Conservation (phyloP, 30 jellyfish, hydroid and myxozoan genomes). For the Euphysa ruthae region DNA sequence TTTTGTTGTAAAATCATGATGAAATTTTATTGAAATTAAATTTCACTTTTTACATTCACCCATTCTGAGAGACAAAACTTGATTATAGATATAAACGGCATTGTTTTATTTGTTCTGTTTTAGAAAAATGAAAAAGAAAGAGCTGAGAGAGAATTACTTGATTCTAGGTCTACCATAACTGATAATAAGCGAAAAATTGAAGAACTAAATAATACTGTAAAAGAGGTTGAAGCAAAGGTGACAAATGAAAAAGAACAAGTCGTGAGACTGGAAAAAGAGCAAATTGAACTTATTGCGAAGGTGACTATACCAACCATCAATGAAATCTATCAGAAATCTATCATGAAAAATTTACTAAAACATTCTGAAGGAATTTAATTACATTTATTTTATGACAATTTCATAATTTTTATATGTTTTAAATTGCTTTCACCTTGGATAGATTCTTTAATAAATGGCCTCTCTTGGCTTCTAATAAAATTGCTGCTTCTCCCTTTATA, state of each 20-base stretch:
- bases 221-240: slow-evolving; percentile 43
- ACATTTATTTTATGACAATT: too few relatives aligned
- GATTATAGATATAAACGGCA: background rate
- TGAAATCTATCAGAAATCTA: too few relatives aligned
- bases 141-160: slow-evolving; percentile 34
- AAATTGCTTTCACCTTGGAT: too few relatives aligned
- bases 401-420: too few relatives aligned
- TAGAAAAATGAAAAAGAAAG: slow-evolving; percentile 16
- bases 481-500: too few relatives aligned
- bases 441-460: too few relatives aligned
- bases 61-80: background rate
- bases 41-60: background rate
- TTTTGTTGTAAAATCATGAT: too few relatives aligned
- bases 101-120: background rate
- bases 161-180: slow-evolving; percentile 16
- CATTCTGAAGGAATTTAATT: too few relatives aligned
- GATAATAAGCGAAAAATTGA: slow-evolving; percentile 9
- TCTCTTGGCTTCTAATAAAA: too few relatives aligned
- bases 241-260: slow-evolving; percentile 45
- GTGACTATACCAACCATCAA: too few relatives aligned
- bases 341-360: too few relatives aligned
- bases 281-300: slow-evolving; percentile 64
- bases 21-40: background rate
- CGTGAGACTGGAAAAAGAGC: slow-evolving; percentile 64
- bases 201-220: slow-evolving; percentile 13